Conservation (phyloP, 2,888 invertebrate genomes). For the Nomada flava region DNA sequence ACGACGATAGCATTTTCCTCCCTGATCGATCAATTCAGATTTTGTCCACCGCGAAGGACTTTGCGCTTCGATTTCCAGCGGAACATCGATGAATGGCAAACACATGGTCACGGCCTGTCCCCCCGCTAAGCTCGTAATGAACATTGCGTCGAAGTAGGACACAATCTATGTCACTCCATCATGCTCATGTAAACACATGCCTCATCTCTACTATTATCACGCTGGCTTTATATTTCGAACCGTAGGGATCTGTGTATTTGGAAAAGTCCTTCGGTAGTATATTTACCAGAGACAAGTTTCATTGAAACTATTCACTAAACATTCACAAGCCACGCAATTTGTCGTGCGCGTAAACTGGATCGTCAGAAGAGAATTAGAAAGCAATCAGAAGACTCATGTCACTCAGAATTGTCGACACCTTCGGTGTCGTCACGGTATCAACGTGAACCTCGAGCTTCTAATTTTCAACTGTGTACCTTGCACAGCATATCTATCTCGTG, state of each 20-base stretch:
- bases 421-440: not conserved
- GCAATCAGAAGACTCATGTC: not conserved
- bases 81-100: slow-evolving; percentile 44
- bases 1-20: not conserved
- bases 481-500: not conserved
- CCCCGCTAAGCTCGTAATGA: slow-evolving; percentile 53
- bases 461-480: slow-evolving; percentile 11
- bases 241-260: not conserved
- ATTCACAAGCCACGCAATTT: no score
- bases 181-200: not conserved
- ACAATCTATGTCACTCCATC: slow-evolving; percentile 23
- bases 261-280: slow-evolving; percentile 8
- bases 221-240: slow-evolving; percentile 36
- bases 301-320: no score
- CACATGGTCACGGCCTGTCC: slow-evolving; percentile 30
- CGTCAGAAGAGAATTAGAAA: slow-evolving; percentile 2
- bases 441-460: slow-evolving; percentile 13
- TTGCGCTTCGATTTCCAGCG: slow-evolving; percentile 15
- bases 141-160: slow-evolving; percentile 57
- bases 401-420: not conserved
- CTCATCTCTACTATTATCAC: slow-evolving; percentile 26
- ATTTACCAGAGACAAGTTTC: slow-evolving; percentile 17
- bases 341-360: slow-evolving; percentile 1
- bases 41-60: slow-evolving; percentile 5
- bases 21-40: slow-evolving; percentile 23